Evolutionary conservation across 1,140 invertebrate genomes (phyloP).

Genomic region (Tetragnatha versicolor): DNA sequence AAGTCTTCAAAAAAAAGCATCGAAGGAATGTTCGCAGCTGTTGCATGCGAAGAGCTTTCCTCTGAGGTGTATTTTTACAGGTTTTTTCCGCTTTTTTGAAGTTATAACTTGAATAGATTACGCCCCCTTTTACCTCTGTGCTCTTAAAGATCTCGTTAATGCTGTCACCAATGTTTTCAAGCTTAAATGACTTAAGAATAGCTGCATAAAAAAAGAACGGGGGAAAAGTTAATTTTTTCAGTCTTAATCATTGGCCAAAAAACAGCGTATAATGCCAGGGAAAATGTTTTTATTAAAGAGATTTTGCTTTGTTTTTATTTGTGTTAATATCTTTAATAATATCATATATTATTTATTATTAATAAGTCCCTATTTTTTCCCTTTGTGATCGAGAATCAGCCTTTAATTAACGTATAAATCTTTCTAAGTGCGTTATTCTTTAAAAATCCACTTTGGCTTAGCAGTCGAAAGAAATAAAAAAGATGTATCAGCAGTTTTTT

Average conservation of each 20-base stretch:
- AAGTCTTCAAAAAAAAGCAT: slow-evolving; percentile 11
- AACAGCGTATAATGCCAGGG: not conserved
- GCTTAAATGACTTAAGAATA: slow-evolving; percentile 37
- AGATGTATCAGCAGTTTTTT: too few relatives aligned
- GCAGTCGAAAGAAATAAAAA: too few relatives aligned
- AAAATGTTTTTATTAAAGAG: slow-evolving; percentile 12
- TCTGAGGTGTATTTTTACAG: slow-evolving; percentile 30
- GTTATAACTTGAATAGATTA: too few relatives aligned
- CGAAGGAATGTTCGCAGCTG: slow-evolving; percentile 34
- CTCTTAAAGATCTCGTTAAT: slow-evolving; percentile 37
- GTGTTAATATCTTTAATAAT: not conserved
- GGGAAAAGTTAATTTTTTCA: not conserved
- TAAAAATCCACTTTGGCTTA: too few relatives aligned
- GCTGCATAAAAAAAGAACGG: not conserved
- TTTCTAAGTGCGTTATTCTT: not conserved
- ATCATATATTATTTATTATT: slow-evolving; percentile 19
- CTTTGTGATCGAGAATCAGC: not conserved
- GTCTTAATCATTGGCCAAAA: slow-evolving; percentile 21
- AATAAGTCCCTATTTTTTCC: not conserved
- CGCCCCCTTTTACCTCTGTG: not conserved
- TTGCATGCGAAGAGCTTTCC: slow-evolving; percentile 35
- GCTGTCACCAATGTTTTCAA: slow-evolving; percentile 39
- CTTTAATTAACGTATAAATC: slow-evolving; percentile 9
- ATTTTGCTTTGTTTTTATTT: slow-evolving; percentile 12
- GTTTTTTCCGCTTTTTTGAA: slow-evolving; percentile 26